These are phyloP conservation scores for Hippocampus kuda DNA, from an alignment of 2,797 vertebrate genomes.

Conservation along the genomic window DNA sequence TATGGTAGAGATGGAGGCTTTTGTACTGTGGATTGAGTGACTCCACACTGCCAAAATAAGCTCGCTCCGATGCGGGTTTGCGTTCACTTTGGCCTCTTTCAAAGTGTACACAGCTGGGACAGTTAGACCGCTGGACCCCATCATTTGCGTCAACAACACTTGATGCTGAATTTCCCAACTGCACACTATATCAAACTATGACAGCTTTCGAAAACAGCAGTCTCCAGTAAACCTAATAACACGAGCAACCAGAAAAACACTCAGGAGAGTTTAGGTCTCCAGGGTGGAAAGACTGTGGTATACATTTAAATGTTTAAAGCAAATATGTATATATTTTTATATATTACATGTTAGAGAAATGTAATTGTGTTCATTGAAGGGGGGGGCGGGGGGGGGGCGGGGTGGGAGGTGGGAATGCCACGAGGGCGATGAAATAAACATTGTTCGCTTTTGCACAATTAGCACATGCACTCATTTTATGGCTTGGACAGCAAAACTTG, in stretches of 20 bases:
- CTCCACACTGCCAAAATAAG: conserved; percentile 52
- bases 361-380: not conserved
- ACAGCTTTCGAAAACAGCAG: not conserved
- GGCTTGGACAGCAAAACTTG: too few species aligned
- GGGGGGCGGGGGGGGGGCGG: too few species aligned
- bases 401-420: not conserved
- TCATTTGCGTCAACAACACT: conserved; percentile 53
- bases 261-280: not conserved
- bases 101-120: conserved; percentile 59
- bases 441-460: too few species aligned
- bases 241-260: not conserved
- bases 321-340: not conserved
- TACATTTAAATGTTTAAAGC: not conserved
- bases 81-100: conserved; percentile 49
- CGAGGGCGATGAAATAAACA: not conserved
- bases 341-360: not conserved
- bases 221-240: not conserved
- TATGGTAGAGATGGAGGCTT: conserved; percentile 37
- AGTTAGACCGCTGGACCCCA: conserved; percentile 41
- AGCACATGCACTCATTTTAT: not conserved
- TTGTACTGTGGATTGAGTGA: conserved; percentile 50
- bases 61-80: conserved; percentile 42
- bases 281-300: not conserved
- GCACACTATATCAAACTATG: conserved; percentile 15
- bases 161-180: conserved; percentile 25